Conservation (phyloP, 1,140 invertebrate species). For the Chelonus insularis region DNA sequence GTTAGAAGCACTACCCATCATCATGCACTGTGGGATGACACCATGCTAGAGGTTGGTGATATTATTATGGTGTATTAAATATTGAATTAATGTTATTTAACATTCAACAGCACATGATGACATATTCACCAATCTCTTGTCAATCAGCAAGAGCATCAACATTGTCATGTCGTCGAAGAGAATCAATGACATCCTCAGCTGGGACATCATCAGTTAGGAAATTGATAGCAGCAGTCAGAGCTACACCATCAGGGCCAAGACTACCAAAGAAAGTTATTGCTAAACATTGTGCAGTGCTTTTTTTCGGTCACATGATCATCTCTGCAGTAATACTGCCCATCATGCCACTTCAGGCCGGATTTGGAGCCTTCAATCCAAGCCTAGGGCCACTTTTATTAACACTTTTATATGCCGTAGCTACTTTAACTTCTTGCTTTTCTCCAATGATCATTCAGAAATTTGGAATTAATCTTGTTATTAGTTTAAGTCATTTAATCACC, state of each 20-base stretch:
- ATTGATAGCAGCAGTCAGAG: slow-evolving; percentile 65
- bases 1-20: slow-evolving; percentile 50
- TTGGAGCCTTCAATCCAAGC: slow-evolving; percentile 48
- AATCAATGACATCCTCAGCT: slow-evolving; percentile 69
- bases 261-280: slow-evolving; percentile 59
- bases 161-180: slow-evolving; percentile 59
- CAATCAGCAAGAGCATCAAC: slow-evolving; percentile 59
- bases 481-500: slow-evolving; percentile 59
- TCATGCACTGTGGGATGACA: slow-evolving; percentile 43
- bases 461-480: slow-evolving; percentile 61
- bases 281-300: slow-evolving; percentile 63
- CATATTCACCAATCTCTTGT: slow-evolving; percentile 65
- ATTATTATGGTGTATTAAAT: no score
- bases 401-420: slow-evolving; percentile 60
- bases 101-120: slow-evolving; percentile 67
- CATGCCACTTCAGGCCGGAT: slow-evolving; percentile 63
- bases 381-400: slow-evolving; percentile 63
- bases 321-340: slow-evolving; percentile 68
- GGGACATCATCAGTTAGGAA: slow-evolving; percentile 70
- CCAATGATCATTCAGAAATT: slow-evolving; percentile 61
- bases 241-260: slow-evolving; percentile 56
- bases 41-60: slow-evolving; percentile 57
- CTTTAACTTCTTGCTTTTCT: slow-evolving; percentile 61
- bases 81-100: no score
- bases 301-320: slow-evolving; percentile 64